Evolutionary conservation across 2,797 vertebrate species (phyloP).

Genomic region (Eulemur mongoz): DNA sequence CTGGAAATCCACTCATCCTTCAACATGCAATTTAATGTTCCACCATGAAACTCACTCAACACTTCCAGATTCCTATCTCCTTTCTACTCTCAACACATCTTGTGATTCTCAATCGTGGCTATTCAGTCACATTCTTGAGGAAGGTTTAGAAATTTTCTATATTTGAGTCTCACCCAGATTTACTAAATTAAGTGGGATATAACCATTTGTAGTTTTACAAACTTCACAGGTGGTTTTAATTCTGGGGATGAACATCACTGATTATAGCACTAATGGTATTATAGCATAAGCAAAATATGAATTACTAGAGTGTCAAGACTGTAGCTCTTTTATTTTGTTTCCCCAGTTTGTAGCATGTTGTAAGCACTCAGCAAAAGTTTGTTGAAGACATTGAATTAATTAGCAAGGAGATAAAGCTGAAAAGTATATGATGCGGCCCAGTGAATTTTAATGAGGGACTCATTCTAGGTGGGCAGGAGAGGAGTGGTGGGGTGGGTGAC

Average conservation of each 20-base stretch:
- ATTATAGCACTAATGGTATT: neutral
- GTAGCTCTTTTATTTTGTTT: neutral
- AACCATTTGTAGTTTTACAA: neutral
- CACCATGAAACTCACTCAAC: neutral
- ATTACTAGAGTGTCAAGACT: neutral
- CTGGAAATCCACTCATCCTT: neutral
- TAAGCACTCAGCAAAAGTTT: neutral
- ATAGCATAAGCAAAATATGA: neutral
- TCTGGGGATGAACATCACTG: neutral
- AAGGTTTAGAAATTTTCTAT: neutral
- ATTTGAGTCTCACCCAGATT: neutral
- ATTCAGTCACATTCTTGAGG: neutral
- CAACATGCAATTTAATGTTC: neutral
- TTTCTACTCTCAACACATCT: neutral
- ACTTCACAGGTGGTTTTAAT: constrained; percentile 13
- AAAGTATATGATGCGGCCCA: neutral
- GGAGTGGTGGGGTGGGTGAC: neutral
- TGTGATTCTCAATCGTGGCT: neutral
- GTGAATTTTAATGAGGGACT: neutral
- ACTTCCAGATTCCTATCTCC: neutral
- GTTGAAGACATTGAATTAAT: neutral
- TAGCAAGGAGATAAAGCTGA: neutral
- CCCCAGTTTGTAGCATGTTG: neutral
- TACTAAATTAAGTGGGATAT: neutral
- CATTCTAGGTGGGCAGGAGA: neutral